Percentiles rank a stretch among this genome's conserved stretches.
Conservation (phyloP, 2,113 vertebrate genomes). For the Bos indicus region DNA sequence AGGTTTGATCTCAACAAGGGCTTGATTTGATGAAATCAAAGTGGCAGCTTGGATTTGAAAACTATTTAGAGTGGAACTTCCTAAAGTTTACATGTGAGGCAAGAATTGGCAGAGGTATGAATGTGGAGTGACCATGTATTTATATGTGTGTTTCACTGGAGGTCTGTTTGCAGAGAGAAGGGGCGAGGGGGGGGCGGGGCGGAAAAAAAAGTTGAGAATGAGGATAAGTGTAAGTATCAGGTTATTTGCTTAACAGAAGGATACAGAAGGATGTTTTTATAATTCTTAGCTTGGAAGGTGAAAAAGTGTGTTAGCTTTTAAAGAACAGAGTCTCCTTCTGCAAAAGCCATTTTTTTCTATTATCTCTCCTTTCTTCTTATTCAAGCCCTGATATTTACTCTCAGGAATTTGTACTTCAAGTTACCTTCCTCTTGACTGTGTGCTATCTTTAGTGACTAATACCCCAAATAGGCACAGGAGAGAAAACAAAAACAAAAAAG, state of each 20-base stretch:
- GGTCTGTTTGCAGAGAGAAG: slow-evolving; percentile 27
- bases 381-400: background rate
- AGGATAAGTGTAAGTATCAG: background rate
- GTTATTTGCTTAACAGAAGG: background rate
- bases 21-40: slow-evolving; percentile 98
- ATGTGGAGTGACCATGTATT: slow-evolving; percentile 56
- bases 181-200: too few species aligned
- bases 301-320: background rate
- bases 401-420: background rate
- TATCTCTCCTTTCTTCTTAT: background rate
- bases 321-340: background rate
- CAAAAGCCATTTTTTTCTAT: background rate
- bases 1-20: slow-evolving; percentile 95
- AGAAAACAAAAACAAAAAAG: background rate
- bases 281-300: background rate
- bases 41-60: slow-evolving; percentile 94
- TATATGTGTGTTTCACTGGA: slow-evolving; percentile 42
- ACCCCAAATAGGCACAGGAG: background rate
- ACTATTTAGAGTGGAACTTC: slow-evolving; percentile 89
- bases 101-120: slow-evolving; percentile 58
- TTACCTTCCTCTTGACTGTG: background rate
- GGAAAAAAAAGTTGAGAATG: background rate
- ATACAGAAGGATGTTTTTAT: background rate
- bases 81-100: slow-evolving; percentile 76
- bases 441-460: background rate